A percentile compares a stretch with the other conserved stretches of the same genome.
phyloP scores from a whole-genome alignment of 2,888 invertebrate genomes.

The Plutella xylostella region DNA sequence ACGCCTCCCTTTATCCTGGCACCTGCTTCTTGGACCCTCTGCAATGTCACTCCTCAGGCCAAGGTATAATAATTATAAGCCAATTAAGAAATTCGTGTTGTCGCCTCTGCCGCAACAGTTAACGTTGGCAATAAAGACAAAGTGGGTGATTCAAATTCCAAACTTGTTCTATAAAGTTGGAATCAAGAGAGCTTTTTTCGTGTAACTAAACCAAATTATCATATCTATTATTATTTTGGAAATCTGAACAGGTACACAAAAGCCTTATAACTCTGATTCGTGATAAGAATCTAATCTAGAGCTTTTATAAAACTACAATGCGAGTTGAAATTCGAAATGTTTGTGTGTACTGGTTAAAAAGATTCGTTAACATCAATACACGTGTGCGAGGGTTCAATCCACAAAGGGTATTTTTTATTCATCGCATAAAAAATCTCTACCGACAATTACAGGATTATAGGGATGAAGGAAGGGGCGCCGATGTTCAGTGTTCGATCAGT shows the following conservation, averaged over 20 bases:
- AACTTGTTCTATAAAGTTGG: no score
- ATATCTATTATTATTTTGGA: no score
- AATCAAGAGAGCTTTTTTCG: no score
- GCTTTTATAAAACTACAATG: conserved; percentile 30
- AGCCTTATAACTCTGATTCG: no score
- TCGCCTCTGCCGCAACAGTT: conserved; percentile 28
- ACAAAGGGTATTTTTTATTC: conserved; percentile 51
- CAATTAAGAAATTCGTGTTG: conserved; percentile 44
- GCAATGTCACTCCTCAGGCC: conserved; percentile 33
- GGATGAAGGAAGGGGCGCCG: conserved; percentile 41
- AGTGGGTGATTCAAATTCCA: no score
- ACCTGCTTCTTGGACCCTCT: conserved; percentile 39
- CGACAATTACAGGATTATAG: conserved; percentile 62
- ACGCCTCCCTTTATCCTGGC: conserved; percentile 47
- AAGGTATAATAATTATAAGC: conserved; percentile 47
- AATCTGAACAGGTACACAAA: no score
- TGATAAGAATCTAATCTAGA: conserved; percentile 38
- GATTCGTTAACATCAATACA: conserved; percentile 35
- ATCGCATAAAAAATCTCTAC: conserved; percentile 41
- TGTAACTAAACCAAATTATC: no score
- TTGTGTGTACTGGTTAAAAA: conserved; percentile 46
- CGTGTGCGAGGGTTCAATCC: conserved; percentile 51
- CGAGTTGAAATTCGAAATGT: conserved; percentile 29
- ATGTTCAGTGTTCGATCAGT: conserved; percentile 26
- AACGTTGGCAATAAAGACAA: no score